Evolutionary conservation across 2,113 vertebrate genomes (phyloP).

Genomic region (Peromyscus californicus): DNA sequence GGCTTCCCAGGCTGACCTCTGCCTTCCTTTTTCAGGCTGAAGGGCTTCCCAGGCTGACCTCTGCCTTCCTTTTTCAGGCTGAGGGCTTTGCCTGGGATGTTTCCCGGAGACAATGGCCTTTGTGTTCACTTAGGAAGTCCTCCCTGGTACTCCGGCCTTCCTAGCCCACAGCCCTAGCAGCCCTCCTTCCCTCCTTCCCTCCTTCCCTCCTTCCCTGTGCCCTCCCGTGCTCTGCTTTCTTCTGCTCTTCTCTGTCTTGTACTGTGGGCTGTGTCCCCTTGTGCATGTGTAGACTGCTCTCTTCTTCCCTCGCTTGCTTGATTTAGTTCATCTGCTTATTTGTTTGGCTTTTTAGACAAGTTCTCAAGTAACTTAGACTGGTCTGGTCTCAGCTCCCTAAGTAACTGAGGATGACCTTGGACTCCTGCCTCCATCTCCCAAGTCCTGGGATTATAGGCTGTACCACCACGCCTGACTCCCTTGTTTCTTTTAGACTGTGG

Average conservation of each 20-base stretch:
- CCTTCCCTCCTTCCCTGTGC: neutral
- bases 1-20: neutral
- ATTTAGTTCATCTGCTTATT: no score
- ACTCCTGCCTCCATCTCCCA: neutral
- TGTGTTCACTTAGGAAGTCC: neutral
- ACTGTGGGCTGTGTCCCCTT: neutral
- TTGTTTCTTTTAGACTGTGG: neutral
- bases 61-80: neutral
- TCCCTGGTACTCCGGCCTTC: neutral
- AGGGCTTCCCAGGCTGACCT: neutral
- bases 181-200: accelerated
- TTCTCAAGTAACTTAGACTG: neutral
- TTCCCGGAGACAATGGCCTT: neutral
- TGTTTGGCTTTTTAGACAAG: neutral
- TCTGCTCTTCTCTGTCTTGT: neutral
- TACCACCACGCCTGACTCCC: no score
- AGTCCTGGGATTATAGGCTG: neutral
- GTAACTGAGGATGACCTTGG: neutral
- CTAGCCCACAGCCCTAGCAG: neutral
- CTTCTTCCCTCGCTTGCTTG: neutral
- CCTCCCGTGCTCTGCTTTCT: neutral
- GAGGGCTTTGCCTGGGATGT: neutral
- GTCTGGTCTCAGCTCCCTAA: neutral
- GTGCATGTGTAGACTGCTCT: neutral
- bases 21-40: neutral